phyloP scores from a whole-genome alignment of 2,113 vertebrate genomes.

The Sylvia atricapilla region DNA sequence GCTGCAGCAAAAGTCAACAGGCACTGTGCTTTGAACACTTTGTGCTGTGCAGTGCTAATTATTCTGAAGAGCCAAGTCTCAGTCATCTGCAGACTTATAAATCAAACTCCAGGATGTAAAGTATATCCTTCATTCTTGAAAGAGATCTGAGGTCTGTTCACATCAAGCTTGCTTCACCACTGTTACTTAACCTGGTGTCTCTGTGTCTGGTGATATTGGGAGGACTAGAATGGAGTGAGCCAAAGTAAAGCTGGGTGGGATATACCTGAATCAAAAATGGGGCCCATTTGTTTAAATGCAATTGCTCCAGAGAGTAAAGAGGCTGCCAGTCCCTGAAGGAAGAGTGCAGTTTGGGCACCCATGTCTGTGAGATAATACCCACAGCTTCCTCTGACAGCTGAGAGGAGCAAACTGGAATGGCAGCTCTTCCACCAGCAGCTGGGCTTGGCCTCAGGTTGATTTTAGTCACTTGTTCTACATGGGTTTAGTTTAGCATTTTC shows the following conservation, averaged over 20 bases:
- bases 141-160: background rate
- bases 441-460: background rate
- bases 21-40: background rate
- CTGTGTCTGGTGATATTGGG: background rate
- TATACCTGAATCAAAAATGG: background rate
- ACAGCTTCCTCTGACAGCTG: background rate
- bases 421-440: background rate
- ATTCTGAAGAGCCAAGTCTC: background rate
- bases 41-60: background rate
- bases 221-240: background rate
- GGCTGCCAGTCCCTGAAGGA: background rate
- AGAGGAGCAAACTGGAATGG: background rate
- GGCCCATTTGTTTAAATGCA: background rate
- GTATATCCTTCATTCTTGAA: background rate
- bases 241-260: background rate
- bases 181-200: background rate
- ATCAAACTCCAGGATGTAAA: background rate
- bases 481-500: background rate
- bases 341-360: background rate
- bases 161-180: background rate
- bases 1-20: conserved; percentile 35
- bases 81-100: background rate
- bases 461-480: background rate
- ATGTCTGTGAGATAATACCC: background rate
- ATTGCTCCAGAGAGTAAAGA: background rate